Evolutionary conservation across 1,140 invertebrate genomes (phyloP).

Genomic region (Brevipalpus yothersi): DNA sequence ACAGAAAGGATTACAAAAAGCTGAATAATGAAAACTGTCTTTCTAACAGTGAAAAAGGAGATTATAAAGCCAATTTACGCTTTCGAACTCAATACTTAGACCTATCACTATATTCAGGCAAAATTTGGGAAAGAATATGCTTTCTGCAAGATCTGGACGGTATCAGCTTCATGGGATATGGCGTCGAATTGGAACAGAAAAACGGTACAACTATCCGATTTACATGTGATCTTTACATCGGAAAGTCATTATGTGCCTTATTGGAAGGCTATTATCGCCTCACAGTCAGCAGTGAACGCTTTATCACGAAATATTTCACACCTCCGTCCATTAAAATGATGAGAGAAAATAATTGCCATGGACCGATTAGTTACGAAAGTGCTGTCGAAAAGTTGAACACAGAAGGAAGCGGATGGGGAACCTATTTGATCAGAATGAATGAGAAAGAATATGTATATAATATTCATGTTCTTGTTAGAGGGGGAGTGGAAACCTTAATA

Average conservation of each 20-base stretch:
- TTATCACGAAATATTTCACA: constrained; percentile 48
- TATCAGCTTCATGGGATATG: not conserved
- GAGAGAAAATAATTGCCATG: constrained; percentile 52
- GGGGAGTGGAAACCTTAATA: constrained; percentile 9
- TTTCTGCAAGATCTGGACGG: not conserved
- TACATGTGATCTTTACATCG: constrained; percentile 20
- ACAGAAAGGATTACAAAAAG: no score
- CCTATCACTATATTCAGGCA: not conserved
- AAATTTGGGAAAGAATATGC: not conserved
- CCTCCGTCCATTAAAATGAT: constrained; percentile 47
- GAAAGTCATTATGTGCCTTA: constrained; percentile 53
- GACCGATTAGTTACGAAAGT: constrained; percentile 57
- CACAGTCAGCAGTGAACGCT: constrained; percentile 64
- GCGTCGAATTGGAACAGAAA: not conserved
- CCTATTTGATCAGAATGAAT: constrained; percentile 53
- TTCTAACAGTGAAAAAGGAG: not conserved
- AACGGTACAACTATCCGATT: not conserved
- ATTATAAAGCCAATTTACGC: constrained; percentile 25
- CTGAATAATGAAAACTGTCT: no score
- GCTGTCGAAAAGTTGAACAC: constrained; percentile 54
- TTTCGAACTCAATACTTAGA: not conserved
- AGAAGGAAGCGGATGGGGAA: constrained; percentile 39
- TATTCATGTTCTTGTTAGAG: constrained; percentile 27
- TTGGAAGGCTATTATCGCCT: constrained; percentile 68
- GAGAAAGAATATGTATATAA: constrained; percentile 43